Conservation (phyloP, 2,888 invertebrate genomes). For the Sussaba pulchella region DNA sequence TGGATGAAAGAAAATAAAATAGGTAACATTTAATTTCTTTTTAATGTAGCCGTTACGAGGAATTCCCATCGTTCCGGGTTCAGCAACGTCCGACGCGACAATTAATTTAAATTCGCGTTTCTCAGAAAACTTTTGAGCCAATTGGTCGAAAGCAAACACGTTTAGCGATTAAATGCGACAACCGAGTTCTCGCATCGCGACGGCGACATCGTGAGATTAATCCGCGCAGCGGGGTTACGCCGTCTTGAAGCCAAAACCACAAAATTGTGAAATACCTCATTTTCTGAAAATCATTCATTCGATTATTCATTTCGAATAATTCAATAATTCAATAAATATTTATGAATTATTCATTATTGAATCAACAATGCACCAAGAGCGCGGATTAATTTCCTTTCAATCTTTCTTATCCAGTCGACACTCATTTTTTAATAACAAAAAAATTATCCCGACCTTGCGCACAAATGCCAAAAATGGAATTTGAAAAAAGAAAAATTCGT, state of each 20-base stretch:
- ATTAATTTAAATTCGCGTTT: constrained; percentile 29
- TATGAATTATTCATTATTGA: not conserved
- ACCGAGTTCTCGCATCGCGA: not conserved
- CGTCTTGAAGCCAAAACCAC: not conserved
- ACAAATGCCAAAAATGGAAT: not conserved
- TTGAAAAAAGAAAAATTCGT: not conserved
- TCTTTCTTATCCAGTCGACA: too few relatives aligned
- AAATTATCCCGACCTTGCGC: not conserved
- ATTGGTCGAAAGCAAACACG: constrained; percentile 17
- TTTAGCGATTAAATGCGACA: constrained; percentile 30
- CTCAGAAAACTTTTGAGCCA: constrained; percentile 39
- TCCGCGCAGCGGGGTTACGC: not conserved
- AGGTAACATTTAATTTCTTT: too few relatives aligned
- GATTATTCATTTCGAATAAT: too few relatives aligned
- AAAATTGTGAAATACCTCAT: constrained; percentile 21
- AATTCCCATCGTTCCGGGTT: not conserved
- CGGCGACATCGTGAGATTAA: constrained; percentile 1
- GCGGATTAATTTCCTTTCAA: too few relatives aligned
- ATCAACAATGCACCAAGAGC: not conserved
- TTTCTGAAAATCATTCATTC: not conserved
- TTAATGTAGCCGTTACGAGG: too few relatives aligned
- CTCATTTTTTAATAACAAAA: too few relatives aligned
- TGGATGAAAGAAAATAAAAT: too few relatives aligned
- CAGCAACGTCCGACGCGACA: not conserved
- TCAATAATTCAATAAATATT: not conserved